Conservation (phyloP, 1,140 invertebrate genomes). For the Hestina assimilis region DNA sequence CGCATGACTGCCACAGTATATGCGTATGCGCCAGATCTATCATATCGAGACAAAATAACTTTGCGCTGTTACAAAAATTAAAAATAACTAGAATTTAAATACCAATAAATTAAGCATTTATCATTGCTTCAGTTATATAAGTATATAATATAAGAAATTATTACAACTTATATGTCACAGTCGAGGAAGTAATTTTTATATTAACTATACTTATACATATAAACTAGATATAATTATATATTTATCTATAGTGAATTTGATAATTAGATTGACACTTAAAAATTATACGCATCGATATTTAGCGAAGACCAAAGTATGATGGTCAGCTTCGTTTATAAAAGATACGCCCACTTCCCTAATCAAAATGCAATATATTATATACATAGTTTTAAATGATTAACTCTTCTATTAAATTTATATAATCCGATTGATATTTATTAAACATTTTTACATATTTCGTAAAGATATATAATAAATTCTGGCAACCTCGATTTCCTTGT, state of each 20-base stretch:
- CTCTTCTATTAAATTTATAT: too few relatives aligned
- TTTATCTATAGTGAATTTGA: not conserved
- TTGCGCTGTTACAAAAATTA: constrained; percentile 4
- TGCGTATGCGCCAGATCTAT: constrained; percentile 12
- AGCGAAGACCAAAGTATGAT: not conserved
- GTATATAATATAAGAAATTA: too few relatives aligned
- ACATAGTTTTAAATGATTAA: not conserved
- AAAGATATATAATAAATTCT: too few relatives aligned
- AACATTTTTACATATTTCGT: too few relatives aligned
- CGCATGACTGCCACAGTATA: not conserved
- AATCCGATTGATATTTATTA: too few relatives aligned
- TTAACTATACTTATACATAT: not conserved
- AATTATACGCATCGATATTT: not conserved
- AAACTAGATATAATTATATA: not conserved
- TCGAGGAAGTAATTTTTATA: too few relatives aligned
- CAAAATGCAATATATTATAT: not conserved
- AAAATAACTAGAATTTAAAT: too few relatives aligned
- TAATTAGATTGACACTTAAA: not conserved
- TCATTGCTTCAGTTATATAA: not conserved
- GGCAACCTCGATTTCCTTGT: too few relatives aligned
- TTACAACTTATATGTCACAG: too few relatives aligned
- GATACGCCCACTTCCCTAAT: not conserved
- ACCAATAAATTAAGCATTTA: not conserved
- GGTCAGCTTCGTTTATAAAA: not conserved
- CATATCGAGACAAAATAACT: constrained; percentile 5